phyloP scores from a whole-genome alignment of 2,113 vertebrate genomes.

The Eurypyga helias region DNA sequence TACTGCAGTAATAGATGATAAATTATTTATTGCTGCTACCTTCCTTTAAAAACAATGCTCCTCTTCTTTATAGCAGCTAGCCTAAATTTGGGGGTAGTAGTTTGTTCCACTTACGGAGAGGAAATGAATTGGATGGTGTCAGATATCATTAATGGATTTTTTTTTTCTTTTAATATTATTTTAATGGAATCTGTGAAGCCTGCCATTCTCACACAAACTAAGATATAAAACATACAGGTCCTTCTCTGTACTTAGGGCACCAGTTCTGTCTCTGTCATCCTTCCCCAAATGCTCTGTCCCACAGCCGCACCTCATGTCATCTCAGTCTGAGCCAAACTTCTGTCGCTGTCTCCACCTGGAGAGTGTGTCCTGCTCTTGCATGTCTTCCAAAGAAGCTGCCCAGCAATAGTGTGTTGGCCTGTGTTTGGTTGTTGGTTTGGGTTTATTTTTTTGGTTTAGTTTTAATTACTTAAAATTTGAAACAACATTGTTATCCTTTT shows the following conservation, averaged over 20 bases:
- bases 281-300: background rate
- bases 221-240: background rate
- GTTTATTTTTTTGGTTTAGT: no score
- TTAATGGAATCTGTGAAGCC: background rate
- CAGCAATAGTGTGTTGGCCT: background rate
- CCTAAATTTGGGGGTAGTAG: background rate
- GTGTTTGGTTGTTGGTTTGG: background rate
- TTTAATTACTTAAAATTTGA: background rate
- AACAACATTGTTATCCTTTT: background rate
- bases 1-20: background rate
- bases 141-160: background rate
- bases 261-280: background rate
- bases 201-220: background rate
- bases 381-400: background rate
- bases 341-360: background rate
- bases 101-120: background rate
- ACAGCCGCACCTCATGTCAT: background rate
- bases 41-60: background rate
- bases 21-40: background rate
- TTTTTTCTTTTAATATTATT: no score
- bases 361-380: rapidly evolving
- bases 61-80: background rate
- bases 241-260: background rate
- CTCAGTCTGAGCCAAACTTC: background rate
- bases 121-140: background rate